A percentile compares a stretch with the other conserved stretches of the same genome.
Evolutionary conservation across 2,113 vertebrate species (phyloP).

Genomic region (Phalacrocorax pelagicus): DNA sequence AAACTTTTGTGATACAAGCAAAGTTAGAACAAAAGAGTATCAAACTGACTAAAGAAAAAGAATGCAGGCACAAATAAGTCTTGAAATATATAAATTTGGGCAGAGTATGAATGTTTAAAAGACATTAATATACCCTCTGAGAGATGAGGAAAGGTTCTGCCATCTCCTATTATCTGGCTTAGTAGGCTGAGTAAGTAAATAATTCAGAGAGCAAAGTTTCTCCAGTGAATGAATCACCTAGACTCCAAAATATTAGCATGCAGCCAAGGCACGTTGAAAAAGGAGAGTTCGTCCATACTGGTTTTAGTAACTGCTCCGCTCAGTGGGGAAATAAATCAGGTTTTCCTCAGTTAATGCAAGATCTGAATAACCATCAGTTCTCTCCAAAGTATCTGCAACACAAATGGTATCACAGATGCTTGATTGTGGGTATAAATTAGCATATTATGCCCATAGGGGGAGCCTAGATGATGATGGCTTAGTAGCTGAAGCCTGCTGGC

Average conservation of each 20-base stretch:
- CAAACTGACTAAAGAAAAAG: background rate
- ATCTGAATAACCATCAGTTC: slow-evolving; percentile 52
- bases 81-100: slow-evolving; percentile 55
- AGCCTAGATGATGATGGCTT: slow-evolving; percentile 57
- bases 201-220: slow-evolving; percentile 64
- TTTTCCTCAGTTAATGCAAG: slow-evolving; percentile 52
- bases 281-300: slow-evolving; percentile 4
- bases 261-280: slow-evolving; percentile 39
- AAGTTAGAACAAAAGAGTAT: background rate
- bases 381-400: slow-evolving; percentile 41
- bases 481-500: slow-evolving; percentile 50
- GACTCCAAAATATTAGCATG: slow-evolving; percentile 44
- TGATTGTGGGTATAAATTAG: slow-evolving; percentile 66
- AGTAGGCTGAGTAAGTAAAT: slow-evolving; percentile 64
- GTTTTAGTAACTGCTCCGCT: slow-evolving; percentile 47
- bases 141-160: slow-evolving; percentile 52
- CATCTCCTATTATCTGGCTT: slow-evolving; percentile 61
- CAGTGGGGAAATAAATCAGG: slow-evolving; percentile 53
- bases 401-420: slow-evolving; percentile 69
- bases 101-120: slow-evolving; percentile 65
- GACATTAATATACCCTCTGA: slow-evolving; percentile 53
- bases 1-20: background rate
- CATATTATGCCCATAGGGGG: slow-evolving; percentile 47
- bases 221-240: slow-evolving; percentile 47
- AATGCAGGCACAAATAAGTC: background rate